These are phyloP conservation scores for Perca schrenkii DNA, from an alignment of 2,113 vertebrate species.

Conservation along the genomic window DNA sequence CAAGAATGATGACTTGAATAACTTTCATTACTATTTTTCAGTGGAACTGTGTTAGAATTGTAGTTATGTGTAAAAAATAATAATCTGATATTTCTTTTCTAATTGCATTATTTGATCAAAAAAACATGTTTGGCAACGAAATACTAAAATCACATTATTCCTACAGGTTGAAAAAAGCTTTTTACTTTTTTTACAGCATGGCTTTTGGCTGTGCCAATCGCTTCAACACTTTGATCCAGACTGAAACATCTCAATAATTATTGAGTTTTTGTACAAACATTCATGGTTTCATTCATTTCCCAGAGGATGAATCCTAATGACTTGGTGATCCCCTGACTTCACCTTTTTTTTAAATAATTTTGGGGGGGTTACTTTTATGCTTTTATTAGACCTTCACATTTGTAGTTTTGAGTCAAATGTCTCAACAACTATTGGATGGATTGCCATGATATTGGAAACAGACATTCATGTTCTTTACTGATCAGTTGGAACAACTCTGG, in stretches of 20 bases:
- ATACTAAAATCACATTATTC: neutral
- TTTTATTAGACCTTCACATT: no score
- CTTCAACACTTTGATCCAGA: neutral
- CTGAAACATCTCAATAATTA: neutral
- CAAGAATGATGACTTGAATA: neutral
- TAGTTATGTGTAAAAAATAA: slow-evolving; percentile 1
- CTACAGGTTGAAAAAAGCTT: neutral
- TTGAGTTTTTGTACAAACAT: neutral
- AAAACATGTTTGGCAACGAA: neutral
- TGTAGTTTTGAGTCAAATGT: no score
- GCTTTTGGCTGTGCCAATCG: no score
- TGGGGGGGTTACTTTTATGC: no score
- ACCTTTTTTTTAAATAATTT: no score
- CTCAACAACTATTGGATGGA: no score
- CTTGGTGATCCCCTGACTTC: no score
- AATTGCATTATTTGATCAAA: slow-evolving; percentile 4
- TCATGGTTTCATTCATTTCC: neutral
- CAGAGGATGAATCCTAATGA: neutral
- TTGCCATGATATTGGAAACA: no score
- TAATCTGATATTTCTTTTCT: neutral
- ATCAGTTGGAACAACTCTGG: no score
- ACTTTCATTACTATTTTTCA: neutral
- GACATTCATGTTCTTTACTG: no score
- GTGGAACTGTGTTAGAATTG: neutral
- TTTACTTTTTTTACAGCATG: neutral